Percentiles rank a stretch among this genome's conserved stretches.
Conservation (phyloP, 2,113 vertebrate genomes). For the Beaufortia kweichowensis region DNA sequence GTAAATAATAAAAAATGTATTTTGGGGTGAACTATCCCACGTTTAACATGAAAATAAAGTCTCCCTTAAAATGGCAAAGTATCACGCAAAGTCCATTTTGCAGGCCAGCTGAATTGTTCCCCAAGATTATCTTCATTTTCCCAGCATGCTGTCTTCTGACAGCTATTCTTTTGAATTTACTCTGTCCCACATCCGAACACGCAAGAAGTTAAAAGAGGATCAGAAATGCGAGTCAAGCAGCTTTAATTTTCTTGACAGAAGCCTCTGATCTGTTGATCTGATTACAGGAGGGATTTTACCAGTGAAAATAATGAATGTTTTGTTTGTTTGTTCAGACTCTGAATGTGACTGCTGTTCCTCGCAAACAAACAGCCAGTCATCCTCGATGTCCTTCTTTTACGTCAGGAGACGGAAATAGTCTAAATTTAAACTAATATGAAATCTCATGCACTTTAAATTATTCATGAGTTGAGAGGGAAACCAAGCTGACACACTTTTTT, state of each 20-base stretch:
- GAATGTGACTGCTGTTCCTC: slow-evolving; percentile 20
- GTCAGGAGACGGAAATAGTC: slow-evolving; percentile 12
- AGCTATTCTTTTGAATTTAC: background rate
- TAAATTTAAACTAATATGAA: slow-evolving; percentile 41
- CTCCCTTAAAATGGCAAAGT: too few species aligned
- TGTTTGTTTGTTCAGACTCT: slow-evolving; percentile 30
- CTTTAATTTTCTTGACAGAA: slow-evolving; percentile 22
- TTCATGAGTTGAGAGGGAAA: slow-evolving; percentile 40
- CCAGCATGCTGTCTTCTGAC: background rate
- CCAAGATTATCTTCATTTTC: background rate
- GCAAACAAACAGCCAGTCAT: slow-evolving; percentile 14
- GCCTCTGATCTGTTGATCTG: slow-evolving; percentile 36
- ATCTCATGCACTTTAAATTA: slow-evolving; percentile 41
- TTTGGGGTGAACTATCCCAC: too few species aligned
- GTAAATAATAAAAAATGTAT: too few species aligned
- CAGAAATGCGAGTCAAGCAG: slow-evolving; percentile 14
- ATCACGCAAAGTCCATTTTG: too few species aligned
- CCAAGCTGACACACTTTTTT: slow-evolving; percentile 32
- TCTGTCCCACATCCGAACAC: background rate
- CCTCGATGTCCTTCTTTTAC: slow-evolving; percentile 17
- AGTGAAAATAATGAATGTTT: slow-evolving; percentile 47
- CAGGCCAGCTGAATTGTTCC: background rate
- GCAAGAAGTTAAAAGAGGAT: slow-evolving; percentile 31
- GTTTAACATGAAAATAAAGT: too few species aligned
- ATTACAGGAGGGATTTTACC: slow-evolving; percentile 42